Base-by-base conservation (phyloP, 2,888 invertebrate genomes). In the Stegana nigrithorax region DNA sequence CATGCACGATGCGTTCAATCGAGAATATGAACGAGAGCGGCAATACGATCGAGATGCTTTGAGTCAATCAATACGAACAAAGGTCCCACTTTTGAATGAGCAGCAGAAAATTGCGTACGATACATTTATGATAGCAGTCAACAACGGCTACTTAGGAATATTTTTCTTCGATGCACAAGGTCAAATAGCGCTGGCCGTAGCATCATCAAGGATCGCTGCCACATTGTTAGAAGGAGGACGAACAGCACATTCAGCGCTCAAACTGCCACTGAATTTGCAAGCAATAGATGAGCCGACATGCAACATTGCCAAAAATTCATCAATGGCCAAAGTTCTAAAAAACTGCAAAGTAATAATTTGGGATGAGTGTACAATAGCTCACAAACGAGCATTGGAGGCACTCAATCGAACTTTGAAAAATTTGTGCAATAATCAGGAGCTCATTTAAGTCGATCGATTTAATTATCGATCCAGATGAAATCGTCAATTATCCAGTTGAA, bases 391-490 rank as follows among this genome's bases (percentile, higher is more conserved):
- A 17, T 23, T 60, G 7, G 59, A 47, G 23, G 59, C 59, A 12
- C 25, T 59, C 7, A n/a, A 47, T 10, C 36, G 59, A 44, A 27
- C 53, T 10, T 39, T 60, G 8, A 17, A 53, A 50, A 21, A 59
- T 51, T 39, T 50, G 17, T 23, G 45, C n/a, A n/a, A n/a, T n/a
- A n/a, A n/a, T n/a, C n/a, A n/a, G n/a, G n/a, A n/a, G n/a, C n/a
- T n/a, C n/a, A n/a, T n/a, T n/a, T n/a, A n/a, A n/a, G n/a, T n/a
- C n/a, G n/a, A n/a, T n/a, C n/a, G n/a, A n/a, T n/a, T n/a, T n/a
- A n/a, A n/a, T n/a, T n/a, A n/a, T n/a, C n/a, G n/a, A n/a, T 27
- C 39, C 71, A 71, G 62, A 73, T 67, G 61, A 71, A 71, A 65
- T 62, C 5, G 63, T 56, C n/a, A 64, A 65, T 51, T 69, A 65